Evolutionary conservation across 2,888 invertebrate genomes (phyloP).

Genomic region (Dione juno): DNA sequence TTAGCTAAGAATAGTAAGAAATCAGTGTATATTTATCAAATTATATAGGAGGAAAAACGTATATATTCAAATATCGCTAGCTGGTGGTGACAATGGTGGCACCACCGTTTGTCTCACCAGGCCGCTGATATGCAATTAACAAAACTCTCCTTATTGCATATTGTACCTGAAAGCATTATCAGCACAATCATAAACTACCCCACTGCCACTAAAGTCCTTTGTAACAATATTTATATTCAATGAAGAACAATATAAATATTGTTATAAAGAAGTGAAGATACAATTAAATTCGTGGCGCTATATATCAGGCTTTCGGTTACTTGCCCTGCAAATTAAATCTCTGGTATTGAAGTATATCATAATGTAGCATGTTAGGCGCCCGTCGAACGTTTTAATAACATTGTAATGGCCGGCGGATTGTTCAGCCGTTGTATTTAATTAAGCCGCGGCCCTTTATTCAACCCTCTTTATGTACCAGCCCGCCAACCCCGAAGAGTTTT

Average conservation of each 20-base stretch:
- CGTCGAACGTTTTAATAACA: conserved; percentile 81
- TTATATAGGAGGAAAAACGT: no score
- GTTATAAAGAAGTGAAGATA: conserved; percentile 3
- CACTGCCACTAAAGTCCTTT: neutral
- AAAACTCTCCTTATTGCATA: no score
- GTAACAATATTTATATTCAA: neutral
- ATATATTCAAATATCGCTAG: no score
- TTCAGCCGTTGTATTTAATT: conserved; percentile 76
- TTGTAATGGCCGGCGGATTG: conserved; percentile 74
- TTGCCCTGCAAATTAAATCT: conserved; percentile 67
- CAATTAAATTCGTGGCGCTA: conserved; percentile 13
- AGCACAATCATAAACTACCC: neutral
- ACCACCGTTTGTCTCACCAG: no score
- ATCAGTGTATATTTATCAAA: no score
- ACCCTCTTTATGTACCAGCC: conserved; percentile 56
- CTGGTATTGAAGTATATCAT: conserved; percentile 67
- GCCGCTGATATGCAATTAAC: no score
- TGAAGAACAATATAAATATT: conserved; percentile 19
- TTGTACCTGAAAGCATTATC: neutral
- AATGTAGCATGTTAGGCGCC: conserved; percentile 69
- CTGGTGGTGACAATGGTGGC: no score
- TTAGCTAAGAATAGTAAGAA: no score
- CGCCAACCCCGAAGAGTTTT: conserved; percentile 62
- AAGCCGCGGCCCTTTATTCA: conserved; percentile 68
- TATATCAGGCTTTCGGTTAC: conserved; percentile 47